Evolutionary conservation across 2,797 vertebrate species (phyloP), one percentile per base, ranked within the genome.

Genomic region (Brotula barbata): DNA sequence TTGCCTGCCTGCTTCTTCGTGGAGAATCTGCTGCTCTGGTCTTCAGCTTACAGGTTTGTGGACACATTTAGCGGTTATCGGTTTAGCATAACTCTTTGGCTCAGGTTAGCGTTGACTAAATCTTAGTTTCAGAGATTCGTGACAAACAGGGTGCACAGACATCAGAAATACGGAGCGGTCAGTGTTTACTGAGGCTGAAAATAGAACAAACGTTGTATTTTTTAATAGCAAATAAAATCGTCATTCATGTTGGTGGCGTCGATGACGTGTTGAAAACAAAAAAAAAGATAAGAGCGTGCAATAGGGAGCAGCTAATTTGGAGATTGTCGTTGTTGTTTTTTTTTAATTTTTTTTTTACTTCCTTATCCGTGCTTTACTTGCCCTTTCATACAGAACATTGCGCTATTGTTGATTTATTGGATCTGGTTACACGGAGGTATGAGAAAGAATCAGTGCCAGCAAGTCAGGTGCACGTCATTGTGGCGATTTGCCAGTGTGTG

Each of bases 1-100:
- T 14, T 10, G 48, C 15, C 44, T 8, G 20, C 16, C 7, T 28
- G 47, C 45, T 72, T 51, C 56, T 58, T 54, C 49, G 64, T 83
- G 12, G 46, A 71, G 49, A 72, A 28, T 45, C 56, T 55, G 55
- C 33, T 57, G 1, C 60, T 40, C 56, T 60, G 58, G 61, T 58
- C 74, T 4, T 70, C 67, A 39, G 66, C 64, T 34, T 36, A 70
- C 81, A 85, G 89, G 89, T 89, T 56, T 69, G 85, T 90, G 39
- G 8, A 46, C 40, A 43, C 21, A 28, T 39, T 25, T 36, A 10
- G 6, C 51, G 19, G 34, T 11, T 16, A 19, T 6, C 31, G 7
- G 23, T 48, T 13, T n/a, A 11, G 16, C 1, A 7, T 2, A 28
- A 31, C 17, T 42, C 3, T 42, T 16, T 25, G 7, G 1, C 7